phyloP scores from a whole-genome alignment of 2,113 vertebrate species.

The Cyphomyrus plagiostoma region DNA sequence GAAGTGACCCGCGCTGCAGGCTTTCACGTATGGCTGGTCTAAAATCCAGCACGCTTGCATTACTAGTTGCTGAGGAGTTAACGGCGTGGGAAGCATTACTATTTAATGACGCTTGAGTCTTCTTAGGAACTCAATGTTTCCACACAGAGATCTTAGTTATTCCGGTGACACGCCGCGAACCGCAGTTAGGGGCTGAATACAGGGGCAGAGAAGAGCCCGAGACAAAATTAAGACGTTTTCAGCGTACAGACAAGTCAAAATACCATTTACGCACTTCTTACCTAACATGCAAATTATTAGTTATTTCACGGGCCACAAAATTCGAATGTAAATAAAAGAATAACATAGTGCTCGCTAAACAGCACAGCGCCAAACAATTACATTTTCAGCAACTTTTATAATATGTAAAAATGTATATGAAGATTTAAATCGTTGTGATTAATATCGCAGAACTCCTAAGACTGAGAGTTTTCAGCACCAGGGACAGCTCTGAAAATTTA shows the following conservation, averaged over 20 bases:
- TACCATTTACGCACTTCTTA: neutral
- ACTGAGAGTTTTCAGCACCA: conserved; percentile 31
- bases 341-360: neutral
- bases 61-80: conserved; percentile 32
- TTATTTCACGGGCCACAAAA: neutral
- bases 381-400: neutral
- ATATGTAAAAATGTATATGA: neutral
- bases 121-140: conserved; percentile 31
- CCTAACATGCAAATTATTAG: neutral
- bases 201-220: neutral
- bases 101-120: conserved; percentile 36
- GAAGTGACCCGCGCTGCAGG: conserved; percentile 23
- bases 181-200: conserved; percentile 18
- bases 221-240: neutral
- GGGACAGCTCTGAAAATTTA: conserved; percentile 30
- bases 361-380: neutral
- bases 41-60: conserved; percentile 27
- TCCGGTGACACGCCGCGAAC: conserved; percentile 16
- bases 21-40: conserved; percentile 17
- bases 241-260: neutral
- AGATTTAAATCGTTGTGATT: neutral
- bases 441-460: neutral
- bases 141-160: conserved; percentile 18
- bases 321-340: neutral
- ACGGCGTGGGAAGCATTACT: conserved; percentile 40